Evolutionary conservation across 2,797 vertebrate genomes (phyloP).

Genomic region (Sylvilagus floridanus): DNA sequence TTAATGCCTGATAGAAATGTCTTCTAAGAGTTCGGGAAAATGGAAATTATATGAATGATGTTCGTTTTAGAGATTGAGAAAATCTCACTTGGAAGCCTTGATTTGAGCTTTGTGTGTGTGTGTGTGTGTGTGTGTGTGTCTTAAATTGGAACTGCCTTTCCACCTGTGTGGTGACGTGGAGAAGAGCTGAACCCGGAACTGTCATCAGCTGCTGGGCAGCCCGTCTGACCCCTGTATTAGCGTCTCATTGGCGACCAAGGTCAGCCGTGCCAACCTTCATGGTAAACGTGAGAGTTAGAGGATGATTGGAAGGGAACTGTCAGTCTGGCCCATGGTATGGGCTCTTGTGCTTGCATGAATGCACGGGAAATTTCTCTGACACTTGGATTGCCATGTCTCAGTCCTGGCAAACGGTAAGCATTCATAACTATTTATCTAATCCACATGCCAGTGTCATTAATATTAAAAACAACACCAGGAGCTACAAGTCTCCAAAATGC

Average conservation of each 20-base stretch:
- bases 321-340: background rate
- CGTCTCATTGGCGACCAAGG: background rate
- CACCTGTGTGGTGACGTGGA: rapidly evolving
- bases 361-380: background rate
- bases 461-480: background rate
- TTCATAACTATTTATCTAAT: conserved; percentile 6
- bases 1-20: background rate
- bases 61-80: background rate
- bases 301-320: background rate
- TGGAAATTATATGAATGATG: background rate
- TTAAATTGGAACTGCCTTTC: background rate
- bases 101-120: background rate
- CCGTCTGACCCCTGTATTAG: too few relatives aligned
- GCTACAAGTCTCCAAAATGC: background rate
- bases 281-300: background rate
- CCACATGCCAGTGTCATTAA: background rate
- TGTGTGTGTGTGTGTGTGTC: background rate
- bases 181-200: background rate
- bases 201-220: too few relatives aligned
- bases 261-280: too few relatives aligned
- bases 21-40: background rate
- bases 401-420: background rate
- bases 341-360: background rate
- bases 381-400: background rate
- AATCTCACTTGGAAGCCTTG: background rate